Percentiles rank a stretch among this genome's conserved stretches.
Conservation (phyloP, 2,113 vertebrate genomes). For the Mirza zaza region DNA sequence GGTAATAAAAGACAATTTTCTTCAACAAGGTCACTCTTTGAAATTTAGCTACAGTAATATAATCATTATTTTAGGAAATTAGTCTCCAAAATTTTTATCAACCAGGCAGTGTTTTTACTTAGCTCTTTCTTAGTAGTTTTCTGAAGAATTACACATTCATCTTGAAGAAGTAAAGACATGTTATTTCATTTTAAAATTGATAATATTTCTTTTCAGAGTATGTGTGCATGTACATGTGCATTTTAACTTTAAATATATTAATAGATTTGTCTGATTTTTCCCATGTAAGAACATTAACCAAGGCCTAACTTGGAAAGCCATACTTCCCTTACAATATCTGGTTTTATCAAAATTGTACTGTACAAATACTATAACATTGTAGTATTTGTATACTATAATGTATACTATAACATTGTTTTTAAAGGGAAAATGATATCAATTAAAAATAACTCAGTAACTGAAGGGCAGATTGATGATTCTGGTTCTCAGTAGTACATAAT, state of each 20-base stretch:
- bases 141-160: background rate
- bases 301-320: background rate
- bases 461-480: background rate
- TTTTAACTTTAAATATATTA: background rate
- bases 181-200: background rate
- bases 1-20: conserved; percentile 27
- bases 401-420: background rate
- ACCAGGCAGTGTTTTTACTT: background rate
- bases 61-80: conserved; percentile 4
- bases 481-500: background rate
- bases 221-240: background rate
- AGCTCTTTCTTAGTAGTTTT: background rate
- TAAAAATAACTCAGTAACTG: background rate
- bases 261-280: background rate
- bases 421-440: background rate
- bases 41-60: conserved; percentile 23
- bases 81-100: background rate
- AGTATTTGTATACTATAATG: background rate
- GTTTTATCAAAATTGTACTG: background rate
- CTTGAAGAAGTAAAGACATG: background rate
- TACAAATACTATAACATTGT: background rate
- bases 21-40: conserved; percentile 27
- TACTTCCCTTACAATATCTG: background rate
- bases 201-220: background rate
- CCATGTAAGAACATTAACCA: background rate